A percentile compares a stretch with the other conserved stretches of the same genome.
Evolutionary conservation across 2,113 vertebrate species (phyloP).

Genomic region (Chelonoidis abingdonii): DNA sequence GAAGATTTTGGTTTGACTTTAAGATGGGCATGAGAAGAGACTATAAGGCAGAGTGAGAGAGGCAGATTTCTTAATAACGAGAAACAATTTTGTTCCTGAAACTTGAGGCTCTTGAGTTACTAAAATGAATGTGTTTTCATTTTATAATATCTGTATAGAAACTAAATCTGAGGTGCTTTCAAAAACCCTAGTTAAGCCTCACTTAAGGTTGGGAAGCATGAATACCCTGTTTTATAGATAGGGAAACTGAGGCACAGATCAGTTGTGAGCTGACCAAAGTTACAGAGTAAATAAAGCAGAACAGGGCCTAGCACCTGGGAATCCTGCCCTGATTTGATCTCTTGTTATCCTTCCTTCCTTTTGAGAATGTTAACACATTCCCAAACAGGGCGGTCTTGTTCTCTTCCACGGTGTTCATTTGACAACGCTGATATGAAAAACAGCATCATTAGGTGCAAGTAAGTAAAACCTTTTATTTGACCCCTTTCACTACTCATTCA

Average conservation of each 20-base stretch:
- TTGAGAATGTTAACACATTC: background rate
- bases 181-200: background rate
- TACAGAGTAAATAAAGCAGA: background rate
- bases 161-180: background rate
- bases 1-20: background rate
- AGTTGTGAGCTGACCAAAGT: background rate
- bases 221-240: background rate
- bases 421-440: background rate
- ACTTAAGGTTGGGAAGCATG: fast-evolving
- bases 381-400: background rate
- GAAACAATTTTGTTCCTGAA: background rate
- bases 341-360: background rate
- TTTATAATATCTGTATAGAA: background rate
- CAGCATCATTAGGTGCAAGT: background rate
- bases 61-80: fast-evolving
- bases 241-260: background rate
- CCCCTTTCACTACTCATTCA: background rate
- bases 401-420: background rate
- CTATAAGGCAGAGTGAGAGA: background rate
- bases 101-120: background rate
- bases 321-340: background rate
- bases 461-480: background rate
- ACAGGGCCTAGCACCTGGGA: background rate
- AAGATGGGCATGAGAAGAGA: background rate
- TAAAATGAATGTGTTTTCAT: background rate